A percentile compares a stretch with the other conserved stretches of the same genome.
phyloP scores from a whole-genome alignment of 1,140 invertebrate genomes.

The Apis florea region DNA sequence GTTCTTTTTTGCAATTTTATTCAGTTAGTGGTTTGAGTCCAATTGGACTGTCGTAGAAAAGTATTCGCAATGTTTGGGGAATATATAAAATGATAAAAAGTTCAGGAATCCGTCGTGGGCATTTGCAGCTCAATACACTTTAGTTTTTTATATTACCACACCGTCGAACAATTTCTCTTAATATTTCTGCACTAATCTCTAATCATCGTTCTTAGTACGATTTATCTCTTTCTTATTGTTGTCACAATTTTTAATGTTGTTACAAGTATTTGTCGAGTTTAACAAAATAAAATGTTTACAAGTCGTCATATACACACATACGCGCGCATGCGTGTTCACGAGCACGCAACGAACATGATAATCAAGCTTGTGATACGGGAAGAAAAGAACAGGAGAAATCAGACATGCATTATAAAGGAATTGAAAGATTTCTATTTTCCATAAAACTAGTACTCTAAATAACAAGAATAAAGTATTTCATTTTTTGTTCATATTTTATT shows the following conservation, averaged over 20 bases:
- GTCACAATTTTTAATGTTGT: conserved; percentile 36
- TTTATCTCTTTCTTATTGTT: conserved; percentile 6
- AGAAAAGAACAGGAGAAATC: conserved; percentile 4
- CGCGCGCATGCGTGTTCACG: no score
- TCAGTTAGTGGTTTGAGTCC: not conserved
- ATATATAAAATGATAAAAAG: conserved; percentile 16
- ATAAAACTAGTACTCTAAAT: not conserved
- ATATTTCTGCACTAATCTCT: conserved; percentile 33
- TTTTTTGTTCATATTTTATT: not conserved
- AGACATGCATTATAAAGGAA: not conserved
- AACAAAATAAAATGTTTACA: not conserved
- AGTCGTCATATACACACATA: not conserved
- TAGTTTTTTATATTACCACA: conserved; percentile 37
- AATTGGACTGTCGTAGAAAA: not conserved
- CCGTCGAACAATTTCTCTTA: not conserved
- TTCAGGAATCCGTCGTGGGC: conserved; percentile 48
- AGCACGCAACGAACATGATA: not conserved
- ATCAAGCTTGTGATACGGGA: not conserved
- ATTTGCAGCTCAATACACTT: conserved; percentile 45
- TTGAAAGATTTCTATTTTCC: conserved; percentile 1
- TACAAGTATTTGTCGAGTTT: conserved; percentile 6
- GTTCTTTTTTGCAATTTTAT: not conserved
- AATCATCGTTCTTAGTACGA: conserved; percentile 10
- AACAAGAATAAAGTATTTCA: not conserved
- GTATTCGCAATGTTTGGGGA: not conserved